Conservation (phyloP, 2,797 vertebrate genomes). For the Vireo griseus region DNA sequence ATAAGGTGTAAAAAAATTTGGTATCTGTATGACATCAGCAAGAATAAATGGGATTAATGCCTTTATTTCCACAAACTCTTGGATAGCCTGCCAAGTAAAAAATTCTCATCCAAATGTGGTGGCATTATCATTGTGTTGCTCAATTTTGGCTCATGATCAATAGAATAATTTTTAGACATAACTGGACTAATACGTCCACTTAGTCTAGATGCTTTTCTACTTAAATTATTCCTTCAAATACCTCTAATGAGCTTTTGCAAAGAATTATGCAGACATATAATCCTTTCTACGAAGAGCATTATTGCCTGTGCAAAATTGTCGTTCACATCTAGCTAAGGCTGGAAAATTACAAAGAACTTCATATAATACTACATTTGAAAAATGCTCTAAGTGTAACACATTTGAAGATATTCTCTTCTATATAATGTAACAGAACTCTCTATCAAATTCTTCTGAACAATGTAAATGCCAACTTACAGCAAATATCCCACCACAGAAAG, state of each 20-base stretch:
- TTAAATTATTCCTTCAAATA: constrained; percentile 39
- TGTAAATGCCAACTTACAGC: not conserved
- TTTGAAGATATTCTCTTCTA: not conserved
- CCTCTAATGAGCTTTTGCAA: constrained; percentile 28
- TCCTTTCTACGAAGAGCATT: not conserved
- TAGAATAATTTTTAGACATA: constrained; percentile 36
- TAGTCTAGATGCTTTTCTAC: constrained; percentile 21
- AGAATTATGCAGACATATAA: constrained; percentile 23
- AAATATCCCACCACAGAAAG: not conserved
- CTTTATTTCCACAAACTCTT: not conserved
- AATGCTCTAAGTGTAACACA: not conserved
- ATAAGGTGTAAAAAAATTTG: not conserved
- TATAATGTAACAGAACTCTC: not conserved
- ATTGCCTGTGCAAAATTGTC: not conserved
- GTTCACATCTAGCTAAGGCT: not conserved
- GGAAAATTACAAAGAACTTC: not conserved
- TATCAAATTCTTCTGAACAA: not conserved
- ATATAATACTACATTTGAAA: not conserved
- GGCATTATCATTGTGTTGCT: not conserved
- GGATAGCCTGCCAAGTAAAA: not conserved
- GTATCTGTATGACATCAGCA: not conserved
- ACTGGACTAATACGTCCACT: constrained; percentile 34
- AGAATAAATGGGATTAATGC: constrained; percentile 15
- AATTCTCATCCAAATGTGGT: not conserved
- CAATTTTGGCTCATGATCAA: constrained; percentile 24